A percentile compares a stretch with the other conserved stretches of the same genome.
Conservation (phyloP, 2,888 invertebrate species). For the Ennomos fuscantarius region DNA sequence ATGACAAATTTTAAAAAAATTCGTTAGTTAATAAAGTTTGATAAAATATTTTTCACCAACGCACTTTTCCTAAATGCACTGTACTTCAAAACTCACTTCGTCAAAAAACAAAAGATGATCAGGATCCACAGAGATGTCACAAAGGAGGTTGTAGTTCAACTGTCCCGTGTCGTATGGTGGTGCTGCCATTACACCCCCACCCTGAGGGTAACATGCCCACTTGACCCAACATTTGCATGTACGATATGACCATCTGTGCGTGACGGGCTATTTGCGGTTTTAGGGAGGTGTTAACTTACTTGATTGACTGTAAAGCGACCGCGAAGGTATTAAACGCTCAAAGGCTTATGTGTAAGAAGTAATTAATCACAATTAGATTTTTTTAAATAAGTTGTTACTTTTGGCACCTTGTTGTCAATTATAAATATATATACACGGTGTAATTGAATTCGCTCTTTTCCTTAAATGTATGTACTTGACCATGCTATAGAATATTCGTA, state of each 20-base stretch:
- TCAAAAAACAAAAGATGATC: conserved; percentile 49
- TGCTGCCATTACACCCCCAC: conserved; percentile 75
- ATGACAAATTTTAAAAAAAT: too few relatives aligned
- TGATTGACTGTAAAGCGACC: conserved; percentile 33
- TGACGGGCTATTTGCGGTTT: conserved; percentile 49
- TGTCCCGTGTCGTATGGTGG: conserved; percentile 67
- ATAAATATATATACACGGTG: too few relatives aligned
- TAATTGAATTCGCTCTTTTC: too few relatives aligned
- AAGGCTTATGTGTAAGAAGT: too few relatives aligned
- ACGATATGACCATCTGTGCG: conserved; percentile 65
- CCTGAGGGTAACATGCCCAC: conserved; percentile 73
- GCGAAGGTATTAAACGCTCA: neutral
- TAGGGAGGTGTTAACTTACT: conserved; percentile 25
- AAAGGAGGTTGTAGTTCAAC: conserved; percentile 67
- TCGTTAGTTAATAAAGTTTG: too few relatives aligned
- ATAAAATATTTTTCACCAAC: too few relatives aligned
- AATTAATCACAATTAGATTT: too few relatives aligned
- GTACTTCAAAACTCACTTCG: conserved; percentile 12
- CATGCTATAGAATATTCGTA: too few relatives aligned
- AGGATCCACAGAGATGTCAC: conserved; percentile 49
- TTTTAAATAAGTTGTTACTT: too few relatives aligned
- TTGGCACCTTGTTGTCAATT: too few relatives aligned
- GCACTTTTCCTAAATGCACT: too few relatives aligned
- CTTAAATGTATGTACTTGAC: too few relatives aligned
- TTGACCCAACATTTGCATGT: conserved; percentile 72